These are phyloP conservation scores for Drosophila nr. perissopoda DNA, from an alignment of 2,888 invertebrate species.

Conservation along the genomic window DNA sequence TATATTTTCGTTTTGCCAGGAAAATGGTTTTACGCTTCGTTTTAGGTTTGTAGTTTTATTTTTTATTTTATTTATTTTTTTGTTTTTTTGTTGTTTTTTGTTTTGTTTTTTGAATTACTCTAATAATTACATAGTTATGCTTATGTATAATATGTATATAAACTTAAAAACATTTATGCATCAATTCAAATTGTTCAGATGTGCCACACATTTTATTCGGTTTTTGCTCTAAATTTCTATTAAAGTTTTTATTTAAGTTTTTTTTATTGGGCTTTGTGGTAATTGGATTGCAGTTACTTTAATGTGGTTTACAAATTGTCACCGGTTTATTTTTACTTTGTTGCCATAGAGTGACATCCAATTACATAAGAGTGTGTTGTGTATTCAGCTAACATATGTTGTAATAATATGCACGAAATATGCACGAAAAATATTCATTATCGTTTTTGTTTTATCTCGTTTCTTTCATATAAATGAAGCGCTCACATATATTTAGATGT, in stretches of 20 bases:
- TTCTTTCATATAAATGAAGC: conserved; percentile 39
- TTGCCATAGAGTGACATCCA: conserved; percentile 49
- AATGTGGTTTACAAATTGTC: conserved; percentile 49
- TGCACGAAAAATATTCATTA: conserved; percentile 62
- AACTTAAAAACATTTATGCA: conserved; percentile 80
- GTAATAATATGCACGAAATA: conserved; percentile 70
- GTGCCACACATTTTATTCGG: conserved; percentile 68
- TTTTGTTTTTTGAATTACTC: conserved; percentile 80
- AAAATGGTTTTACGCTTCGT: conserved; percentile 56
- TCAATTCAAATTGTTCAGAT: conserved; percentile 67
- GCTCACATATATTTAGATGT: conserved; percentile 66
- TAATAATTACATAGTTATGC: conserved; percentile 83
- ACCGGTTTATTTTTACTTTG: conserved; percentile 35
- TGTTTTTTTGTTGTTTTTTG: conserved; percentile 31
- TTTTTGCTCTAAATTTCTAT: conserved; percentile 21
- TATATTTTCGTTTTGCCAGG: conserved; percentile 41
- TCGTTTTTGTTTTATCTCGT: conserved; percentile 16
- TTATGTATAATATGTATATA: conserved; percentile 68
- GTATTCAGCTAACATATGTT: conserved; percentile 73
- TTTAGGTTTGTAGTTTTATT: conserved; percentile 28
- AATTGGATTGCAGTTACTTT: conserved; percentile 42
- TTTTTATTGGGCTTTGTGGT: conserved; percentile 27
- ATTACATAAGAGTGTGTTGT: conserved; percentile 44
- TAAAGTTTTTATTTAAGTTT: conserved; percentile 17
- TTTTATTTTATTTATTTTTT: conserved; percentile 13